Conservation (phyloP, 2,888 invertebrate genomes). For the Ceriagrion tenellum region DNA sequence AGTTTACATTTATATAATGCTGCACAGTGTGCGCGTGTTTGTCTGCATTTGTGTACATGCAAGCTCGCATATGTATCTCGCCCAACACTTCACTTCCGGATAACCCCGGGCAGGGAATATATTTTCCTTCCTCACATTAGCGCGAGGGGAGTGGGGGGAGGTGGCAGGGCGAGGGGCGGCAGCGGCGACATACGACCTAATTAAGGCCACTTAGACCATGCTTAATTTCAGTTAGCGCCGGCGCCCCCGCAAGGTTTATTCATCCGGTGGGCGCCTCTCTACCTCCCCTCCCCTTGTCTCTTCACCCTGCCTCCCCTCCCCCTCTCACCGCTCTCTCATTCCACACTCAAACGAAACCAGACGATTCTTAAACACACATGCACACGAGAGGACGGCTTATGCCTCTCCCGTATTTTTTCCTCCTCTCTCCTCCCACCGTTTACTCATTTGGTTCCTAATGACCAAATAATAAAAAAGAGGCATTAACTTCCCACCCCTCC, state of each 20-base stretch:
- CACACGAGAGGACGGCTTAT: not conserved
- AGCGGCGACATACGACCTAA: not conserved
- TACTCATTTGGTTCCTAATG: not conserved
- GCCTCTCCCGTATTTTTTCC: not conserved
- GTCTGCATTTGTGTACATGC: not conserved
- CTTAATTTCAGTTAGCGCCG: constrained; percentile 10
- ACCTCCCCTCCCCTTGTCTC: not conserved
- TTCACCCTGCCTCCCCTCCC: not conserved
- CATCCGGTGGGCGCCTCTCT: not conserved
- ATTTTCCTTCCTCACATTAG: not conserved
- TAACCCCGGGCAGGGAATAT: not conserved
- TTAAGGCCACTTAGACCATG: not conserved
- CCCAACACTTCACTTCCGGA: not conserved
- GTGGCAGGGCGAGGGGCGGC: too few species aligned
- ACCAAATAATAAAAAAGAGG: not conserved
- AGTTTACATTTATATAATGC: too few species aligned
- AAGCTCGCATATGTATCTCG: not conserved
- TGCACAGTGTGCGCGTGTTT: not conserved
- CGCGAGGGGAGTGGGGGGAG: not conserved
- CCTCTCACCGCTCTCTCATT: not conserved
- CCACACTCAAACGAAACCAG: not conserved
- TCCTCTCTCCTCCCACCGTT: not conserved
- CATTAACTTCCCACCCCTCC: not conserved
- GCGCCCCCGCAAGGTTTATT: not conserved
- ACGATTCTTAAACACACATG: not conserved